Conservation (phyloP, 2,113 vertebrate genomes). For the Xenopus laevis region DNA sequence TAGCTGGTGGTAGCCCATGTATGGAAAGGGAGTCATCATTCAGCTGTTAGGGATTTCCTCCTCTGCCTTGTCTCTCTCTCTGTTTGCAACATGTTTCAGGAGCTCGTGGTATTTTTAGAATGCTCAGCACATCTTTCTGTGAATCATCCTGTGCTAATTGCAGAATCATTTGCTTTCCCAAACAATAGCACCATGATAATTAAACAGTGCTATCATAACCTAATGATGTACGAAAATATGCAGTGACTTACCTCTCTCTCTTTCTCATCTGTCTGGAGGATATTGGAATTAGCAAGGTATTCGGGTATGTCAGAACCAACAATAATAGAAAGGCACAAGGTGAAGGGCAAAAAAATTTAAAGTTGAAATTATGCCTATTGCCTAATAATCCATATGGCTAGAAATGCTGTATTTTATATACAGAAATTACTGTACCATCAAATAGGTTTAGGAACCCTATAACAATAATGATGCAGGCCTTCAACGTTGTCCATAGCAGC, state of each 20-base stretch:
- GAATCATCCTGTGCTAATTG: slow-evolving; percentile 24
- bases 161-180: slow-evolving; percentile 18
- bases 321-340: no score
- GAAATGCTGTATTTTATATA: no score
- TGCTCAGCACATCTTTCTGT: slow-evolving; percentile 18
- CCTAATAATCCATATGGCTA: no score
- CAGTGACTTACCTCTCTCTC: neutral
- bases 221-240: neutral
- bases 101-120: slow-evolving; percentile 15
- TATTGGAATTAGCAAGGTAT: neutral
- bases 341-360: no score
- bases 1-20: neutral
- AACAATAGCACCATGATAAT: slow-evolving; percentile 13
- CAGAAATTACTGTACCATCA: no score
- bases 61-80: neutral
- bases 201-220: neutral
- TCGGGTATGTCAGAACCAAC: neutral
- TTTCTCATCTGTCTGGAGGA: neutral
- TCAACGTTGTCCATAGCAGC: no score
- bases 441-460: no score
- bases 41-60: slow-evolving; percentile 18
- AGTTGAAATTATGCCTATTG: no score
- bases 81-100: slow-evolving; percentile 2
- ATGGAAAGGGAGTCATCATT: slow-evolving; percentile 6
- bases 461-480: no score